Percentiles rank a stretch among this genome's conserved stretches.
phyloP scores from a whole-genome alignment of 2,888 invertebrate genomes.

The Neoascia interrupta region DNA sequence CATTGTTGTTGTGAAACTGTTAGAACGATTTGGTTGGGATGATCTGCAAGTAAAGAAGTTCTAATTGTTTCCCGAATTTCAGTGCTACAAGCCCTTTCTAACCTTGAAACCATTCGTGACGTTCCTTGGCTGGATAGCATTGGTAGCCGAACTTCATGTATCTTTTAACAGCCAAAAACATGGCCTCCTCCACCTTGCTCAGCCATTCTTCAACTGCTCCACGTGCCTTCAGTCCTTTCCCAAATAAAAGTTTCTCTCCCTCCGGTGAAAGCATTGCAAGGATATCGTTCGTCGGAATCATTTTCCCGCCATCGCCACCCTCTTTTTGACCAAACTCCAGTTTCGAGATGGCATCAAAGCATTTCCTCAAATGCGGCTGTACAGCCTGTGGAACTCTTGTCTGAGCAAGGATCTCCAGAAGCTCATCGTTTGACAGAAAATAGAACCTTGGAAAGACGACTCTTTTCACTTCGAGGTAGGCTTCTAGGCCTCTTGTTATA shows the following conservation, averaged over 20 bases:
- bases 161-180: conserved; percentile 89
- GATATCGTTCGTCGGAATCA: conserved; percentile 88
- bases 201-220: conserved; percentile 97
- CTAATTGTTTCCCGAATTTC: background rate
- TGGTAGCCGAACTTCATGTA: conserved; percentile 87
- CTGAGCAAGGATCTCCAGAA: conserved; percentile 94
- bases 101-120: conserved; percentile 86
- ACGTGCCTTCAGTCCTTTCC: conserved; percentile 90
- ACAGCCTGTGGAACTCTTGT: conserved; percentile 93
- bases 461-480: conserved; percentile 92
- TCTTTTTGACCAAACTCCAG: conserved; percentile 87
- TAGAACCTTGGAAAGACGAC: conserved; percentile 94
- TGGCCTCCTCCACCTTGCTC: conserved; percentile 93
- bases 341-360: conserved; percentile 91
- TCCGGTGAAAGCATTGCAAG: conserved; percentile 94
- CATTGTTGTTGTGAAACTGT: conserved; percentile 95
- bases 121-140: conserved; percentile 84
- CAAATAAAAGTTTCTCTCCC: conserved; percentile 88
- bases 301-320: conserved; percentile 81
- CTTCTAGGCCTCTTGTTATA: conserved; percentile 94
- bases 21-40: conserved; percentile 84
- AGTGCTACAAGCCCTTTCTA: background rate
- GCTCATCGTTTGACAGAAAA: conserved; percentile 93
- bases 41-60: conserved; percentile 69
- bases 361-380: conserved; percentile 93